A percentile compares a stretch with the other conserved stretches of the same genome.
These are phyloP conservation scores for Cebuella pygmaea DNA, from an alignment of 2,797 vertebrate species.

Conservation along the genomic window DNA sequence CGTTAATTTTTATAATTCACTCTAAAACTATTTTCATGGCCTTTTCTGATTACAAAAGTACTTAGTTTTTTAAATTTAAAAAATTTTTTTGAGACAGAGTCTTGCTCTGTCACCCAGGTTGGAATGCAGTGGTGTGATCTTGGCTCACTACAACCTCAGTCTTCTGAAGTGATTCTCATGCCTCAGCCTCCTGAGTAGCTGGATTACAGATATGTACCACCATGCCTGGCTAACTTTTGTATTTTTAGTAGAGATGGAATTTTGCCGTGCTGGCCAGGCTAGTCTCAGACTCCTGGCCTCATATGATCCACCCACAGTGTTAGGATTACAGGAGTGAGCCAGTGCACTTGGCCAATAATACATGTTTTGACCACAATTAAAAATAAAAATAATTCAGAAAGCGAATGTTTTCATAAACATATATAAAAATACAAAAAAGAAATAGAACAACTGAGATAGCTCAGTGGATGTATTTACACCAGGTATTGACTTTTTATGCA, in stretches of 20 bases:
- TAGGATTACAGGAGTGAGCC: not conserved
- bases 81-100: not conserved
- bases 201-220: not conserved
- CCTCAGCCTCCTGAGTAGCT: not conserved
- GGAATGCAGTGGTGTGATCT: not conserved
- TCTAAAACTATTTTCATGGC: not conserved
- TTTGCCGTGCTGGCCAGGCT: not conserved
- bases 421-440: not conserved
- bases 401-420: not conserved
- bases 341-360: not conserved
- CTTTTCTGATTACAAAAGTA: constrained; percentile 31
- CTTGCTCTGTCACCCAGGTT: not conserved
- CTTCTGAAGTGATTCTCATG: not conserved
- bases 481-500: not conserved
- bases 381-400: not conserved
- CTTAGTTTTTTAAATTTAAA: not conserved
- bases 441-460: not conserved
- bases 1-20: not conserved
- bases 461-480: not conserved
- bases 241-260: not conserved
- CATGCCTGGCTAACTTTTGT: not conserved
- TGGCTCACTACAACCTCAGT: not conserved
- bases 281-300: not conserved
- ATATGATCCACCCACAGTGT: not conserved
- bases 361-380: not conserved